phyloP scores from a whole-genome alignment of 2,113 vertebrate genomes.

The Pseudorasbora parva region DNA sequence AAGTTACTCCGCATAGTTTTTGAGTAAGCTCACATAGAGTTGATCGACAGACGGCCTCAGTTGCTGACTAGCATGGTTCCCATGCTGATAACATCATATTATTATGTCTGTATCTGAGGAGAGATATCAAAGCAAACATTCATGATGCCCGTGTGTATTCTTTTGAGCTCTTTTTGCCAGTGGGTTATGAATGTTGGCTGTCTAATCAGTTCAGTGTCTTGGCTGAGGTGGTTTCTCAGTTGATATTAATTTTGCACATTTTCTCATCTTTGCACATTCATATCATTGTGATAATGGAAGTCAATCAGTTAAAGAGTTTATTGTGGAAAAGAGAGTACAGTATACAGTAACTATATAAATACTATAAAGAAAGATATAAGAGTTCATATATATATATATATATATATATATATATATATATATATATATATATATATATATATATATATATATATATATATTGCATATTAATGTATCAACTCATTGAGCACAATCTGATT shows the following conservation, averaged over 20 bases:
- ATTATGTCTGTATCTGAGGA: not conserved
- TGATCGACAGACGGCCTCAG: not conserved
- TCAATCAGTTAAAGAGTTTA: constrained; percentile 46
- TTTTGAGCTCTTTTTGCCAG: constrained; percentile 30
- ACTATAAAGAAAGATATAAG: constrained; percentile 26
- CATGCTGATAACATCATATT: constrained; percentile 1
- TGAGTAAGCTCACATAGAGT: not conserved
- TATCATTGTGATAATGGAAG: constrained; percentile 45
- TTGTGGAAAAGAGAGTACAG: constrained; percentile 42
- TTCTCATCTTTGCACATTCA: constrained; percentile 55
- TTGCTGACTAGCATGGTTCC: not conserved
- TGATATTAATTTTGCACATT: constrained; percentile 56
- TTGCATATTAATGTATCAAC: constrained; percentile 54
- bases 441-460: not conserved
- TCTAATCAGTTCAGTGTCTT: constrained; percentile 36
- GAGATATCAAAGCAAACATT: constrained; percentile 4
- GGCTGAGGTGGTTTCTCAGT: constrained; percentile 33
- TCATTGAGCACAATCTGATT: constrained; percentile 48
- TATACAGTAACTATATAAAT: constrained; percentile 41
- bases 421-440: constrained; percentile 35
- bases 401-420: constrained; percentile 36
- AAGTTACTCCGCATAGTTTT: not conserved
- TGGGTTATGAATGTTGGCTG: constrained; percentile 43
- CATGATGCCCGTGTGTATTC: constrained; percentile 8
- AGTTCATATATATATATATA: constrained; percentile 47